Conservation (phyloP, 2,888 invertebrate species). For the Diplazon laetatorius region DNA sequence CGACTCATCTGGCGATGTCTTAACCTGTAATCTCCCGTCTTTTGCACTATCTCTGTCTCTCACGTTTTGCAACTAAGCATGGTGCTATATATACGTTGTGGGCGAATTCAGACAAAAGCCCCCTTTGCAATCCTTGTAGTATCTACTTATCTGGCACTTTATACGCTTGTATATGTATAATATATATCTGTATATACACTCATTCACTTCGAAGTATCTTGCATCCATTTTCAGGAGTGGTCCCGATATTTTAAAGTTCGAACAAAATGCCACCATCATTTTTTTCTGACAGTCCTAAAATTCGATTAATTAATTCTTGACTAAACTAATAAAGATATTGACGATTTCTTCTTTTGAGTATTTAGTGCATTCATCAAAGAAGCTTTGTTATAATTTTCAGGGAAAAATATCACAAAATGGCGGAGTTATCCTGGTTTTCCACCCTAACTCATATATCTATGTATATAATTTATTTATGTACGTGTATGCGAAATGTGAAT, state of each 20-base stretch:
- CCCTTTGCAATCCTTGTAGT: constrained; percentile 43
- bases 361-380: neutral
- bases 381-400: no score
- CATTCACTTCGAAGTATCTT: no score
- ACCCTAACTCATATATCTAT: no score
- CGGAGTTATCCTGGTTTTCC: no score
- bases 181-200: neutral
- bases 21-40: constrained; percentile 23
- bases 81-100: constrained; percentile 36
- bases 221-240: no score
- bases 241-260: no score
- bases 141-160: constrained; percentile 29
- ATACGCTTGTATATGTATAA: neutral
- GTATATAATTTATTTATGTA: neutral
- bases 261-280: no score
- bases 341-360: neutral
- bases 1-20: constrained; percentile 31
- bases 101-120: constrained; percentile 54
- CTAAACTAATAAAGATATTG: neutral
- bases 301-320: neutral
- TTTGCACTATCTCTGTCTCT: constrained; percentile 7
- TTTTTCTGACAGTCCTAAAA: neutral
- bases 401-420: no score
- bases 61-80: neutral
- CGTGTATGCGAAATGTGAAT: neutral